Base-by-base conservation (phyloP, 2,888 invertebrate genomes). In the Eupithecia vulgata region DNA sequence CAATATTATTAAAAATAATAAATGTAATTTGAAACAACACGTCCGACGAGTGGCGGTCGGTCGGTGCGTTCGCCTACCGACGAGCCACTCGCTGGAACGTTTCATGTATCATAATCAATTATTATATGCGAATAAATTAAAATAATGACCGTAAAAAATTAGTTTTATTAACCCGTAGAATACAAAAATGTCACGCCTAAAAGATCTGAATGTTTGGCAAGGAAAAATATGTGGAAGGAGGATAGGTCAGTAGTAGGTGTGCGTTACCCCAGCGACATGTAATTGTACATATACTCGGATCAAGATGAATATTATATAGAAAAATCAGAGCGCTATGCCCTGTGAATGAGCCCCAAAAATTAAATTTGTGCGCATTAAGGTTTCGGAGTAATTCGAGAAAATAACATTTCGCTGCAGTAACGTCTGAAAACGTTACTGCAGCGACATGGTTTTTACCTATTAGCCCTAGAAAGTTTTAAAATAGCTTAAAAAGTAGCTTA, bases 41-140 rank as follows among this genome's bases (percentile, higher is more conserved):
- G 83, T 84, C 84, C 82, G 83, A 82, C 84, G 85, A 84, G 82
- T 83, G 83, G 81, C 84, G 83, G 82, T 85, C 87, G 84, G 84
- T 85, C 87, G 84, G 85, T 85, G 80, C 83, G 82, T 82, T 81
- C 81, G 85, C 85, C 83, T 86, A 85, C 82, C 83, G 88, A 86
- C 85, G 88, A 87, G 84, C 86, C 84, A 86, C 85, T 87, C 87
- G 85, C 85, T 83, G 86, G 87, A 79, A 83, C 87, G 88, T 89
- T 92, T 90, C 91, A 91, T 94, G 94, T 94, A 94, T 94, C 93
- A 94, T 94, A 94, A 94, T 93, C 94, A 93, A 92, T 92, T 92
- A 93, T 92, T 91, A 92, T 93, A 94, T 93, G 93, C 93, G 90
- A 94, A 92, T 94, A 93, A 94, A 94, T 93, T 88, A 70, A 74